phyloP scores from a whole-genome alignment of 2,888 invertebrate species.

The Sipha maydis region DNA sequence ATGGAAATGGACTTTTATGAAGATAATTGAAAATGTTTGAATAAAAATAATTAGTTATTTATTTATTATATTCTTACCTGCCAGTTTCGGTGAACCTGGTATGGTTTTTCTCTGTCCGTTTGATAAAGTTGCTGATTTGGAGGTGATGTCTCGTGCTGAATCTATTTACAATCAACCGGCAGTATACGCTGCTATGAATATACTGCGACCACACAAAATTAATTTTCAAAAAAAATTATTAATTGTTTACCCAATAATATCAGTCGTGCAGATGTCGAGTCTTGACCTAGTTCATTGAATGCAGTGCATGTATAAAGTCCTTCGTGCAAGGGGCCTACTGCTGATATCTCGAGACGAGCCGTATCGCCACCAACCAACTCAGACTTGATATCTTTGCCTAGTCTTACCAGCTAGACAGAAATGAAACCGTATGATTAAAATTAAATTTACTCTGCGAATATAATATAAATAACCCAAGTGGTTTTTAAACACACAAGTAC shows the following conservation, averaged over 20 bases:
- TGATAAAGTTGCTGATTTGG: background rate
- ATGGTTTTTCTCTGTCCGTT: conserved; percentile 41
- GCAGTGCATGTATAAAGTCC: conserved; percentile 89
- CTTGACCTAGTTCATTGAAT: conserved; percentile 84
- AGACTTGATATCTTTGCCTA: conserved; percentile 71
- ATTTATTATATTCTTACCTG: conserved; percentile 2
- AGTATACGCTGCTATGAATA: background rate
- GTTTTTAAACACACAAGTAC: conserved; percentile 67
- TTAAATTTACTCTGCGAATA: background rate
- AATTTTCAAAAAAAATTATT: background rate
- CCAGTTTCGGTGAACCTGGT: conserved; percentile 24
- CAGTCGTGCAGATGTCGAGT: conserved; percentile 83
- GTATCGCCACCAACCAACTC: conserved; percentile 71
- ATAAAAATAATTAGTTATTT: too few species aligned
- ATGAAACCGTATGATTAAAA: background rate
- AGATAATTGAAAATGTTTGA: too few species aligned
- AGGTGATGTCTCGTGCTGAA: background rate
- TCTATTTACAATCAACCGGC: background rate
- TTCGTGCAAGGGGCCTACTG: conserved; percentile 87
- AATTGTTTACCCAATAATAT: conserved; percentile 79
- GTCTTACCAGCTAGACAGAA: conserved; percentile 72
- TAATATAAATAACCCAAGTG: too few species aligned
- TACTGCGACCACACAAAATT: background rate
- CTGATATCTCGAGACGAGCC: conserved; percentile 78
- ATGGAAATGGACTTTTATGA: too few species aligned